Evolutionary conservation across 2,113 vertebrate species (phyloP).

Genomic region (Smithornis capensis): DNA sequence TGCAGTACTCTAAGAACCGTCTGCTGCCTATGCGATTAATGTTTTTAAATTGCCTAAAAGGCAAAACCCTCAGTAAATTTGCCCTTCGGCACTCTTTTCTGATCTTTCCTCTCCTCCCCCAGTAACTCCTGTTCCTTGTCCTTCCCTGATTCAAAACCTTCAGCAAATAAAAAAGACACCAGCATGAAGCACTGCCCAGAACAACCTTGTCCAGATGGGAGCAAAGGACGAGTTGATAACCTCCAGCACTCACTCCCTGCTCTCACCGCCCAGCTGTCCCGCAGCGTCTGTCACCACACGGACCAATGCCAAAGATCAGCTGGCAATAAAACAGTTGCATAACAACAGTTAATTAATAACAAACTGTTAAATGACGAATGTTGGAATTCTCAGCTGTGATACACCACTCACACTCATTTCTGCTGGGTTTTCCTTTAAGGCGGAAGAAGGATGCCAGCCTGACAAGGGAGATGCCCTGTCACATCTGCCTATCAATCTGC

Average conservation of each 20-base stretch:
- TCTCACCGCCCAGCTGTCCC: not conserved
- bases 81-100: not conserved
- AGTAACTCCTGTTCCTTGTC: not conserved
- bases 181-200: not conserved
- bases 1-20: not conserved
- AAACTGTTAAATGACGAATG: not conserved
- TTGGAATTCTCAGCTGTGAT: not conserved
- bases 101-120: not conserved
- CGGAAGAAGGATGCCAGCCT: not conserved
- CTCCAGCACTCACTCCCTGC: not conserved
- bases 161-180: not conserved
- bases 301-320: not conserved
- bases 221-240: not conserved
- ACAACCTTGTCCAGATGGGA: not conserved
- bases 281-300: rapidly evolving
- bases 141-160: not conserved
- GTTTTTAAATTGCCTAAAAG: not conserved
- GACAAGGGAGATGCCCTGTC: not conserved
- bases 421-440: not conserved
- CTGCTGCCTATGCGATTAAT: not conserved
- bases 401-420: not conserved
- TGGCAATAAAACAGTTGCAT: not conserved
- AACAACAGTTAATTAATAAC: conserved; percentile 9
- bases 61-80: not conserved
- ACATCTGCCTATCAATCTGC: not conserved